phyloP scores from a whole-genome alignment of 1,140 invertebrate species.

The Agrilus planipennis region DNA sequence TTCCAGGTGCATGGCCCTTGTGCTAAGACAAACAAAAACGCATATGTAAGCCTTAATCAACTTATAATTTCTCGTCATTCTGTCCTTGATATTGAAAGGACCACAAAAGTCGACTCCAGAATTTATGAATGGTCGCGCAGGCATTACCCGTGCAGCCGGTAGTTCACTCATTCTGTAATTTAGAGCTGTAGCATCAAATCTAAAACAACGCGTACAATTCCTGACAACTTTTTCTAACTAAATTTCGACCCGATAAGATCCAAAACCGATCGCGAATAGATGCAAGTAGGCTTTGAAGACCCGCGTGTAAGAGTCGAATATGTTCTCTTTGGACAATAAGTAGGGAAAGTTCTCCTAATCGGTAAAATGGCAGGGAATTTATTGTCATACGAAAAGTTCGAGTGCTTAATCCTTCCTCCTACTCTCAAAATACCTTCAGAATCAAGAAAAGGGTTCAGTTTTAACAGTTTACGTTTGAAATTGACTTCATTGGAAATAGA shows the following conservation, averaged over 20 bases:
- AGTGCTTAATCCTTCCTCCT: conserved; percentile 5
- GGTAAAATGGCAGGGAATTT: conserved; percentile 5
- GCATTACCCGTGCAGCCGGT: too few species aligned
- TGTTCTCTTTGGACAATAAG: neutral
- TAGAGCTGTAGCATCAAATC: too few species aligned
- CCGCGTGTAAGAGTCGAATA: neutral
- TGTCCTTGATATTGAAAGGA: too few species aligned
- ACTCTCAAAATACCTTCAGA: conserved; percentile 6
- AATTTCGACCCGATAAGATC: neutral
- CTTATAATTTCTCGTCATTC: too few species aligned
- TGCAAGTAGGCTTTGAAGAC: neutral
- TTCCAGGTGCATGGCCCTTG: too few species aligned
- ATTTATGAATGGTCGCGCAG: too few species aligned
- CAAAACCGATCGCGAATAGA: conserved; percentile 1
- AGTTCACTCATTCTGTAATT: too few species aligned
- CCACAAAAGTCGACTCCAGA: too few species aligned
- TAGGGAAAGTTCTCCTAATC: neutral
- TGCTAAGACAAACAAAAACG: too few species aligned
- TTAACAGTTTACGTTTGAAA: neutral
- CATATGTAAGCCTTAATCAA: too few species aligned
- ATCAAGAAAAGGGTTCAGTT: conserved; percentile 5
- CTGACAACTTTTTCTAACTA: conserved; percentile 1
- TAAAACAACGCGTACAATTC: too few species aligned
- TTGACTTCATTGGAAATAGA: neutral
- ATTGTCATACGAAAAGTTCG: neutral